Evolutionary conservation across 2,797 vertebrate species (phyloP).

Genomic region (Distichodus sexfasciatus): DNA sequence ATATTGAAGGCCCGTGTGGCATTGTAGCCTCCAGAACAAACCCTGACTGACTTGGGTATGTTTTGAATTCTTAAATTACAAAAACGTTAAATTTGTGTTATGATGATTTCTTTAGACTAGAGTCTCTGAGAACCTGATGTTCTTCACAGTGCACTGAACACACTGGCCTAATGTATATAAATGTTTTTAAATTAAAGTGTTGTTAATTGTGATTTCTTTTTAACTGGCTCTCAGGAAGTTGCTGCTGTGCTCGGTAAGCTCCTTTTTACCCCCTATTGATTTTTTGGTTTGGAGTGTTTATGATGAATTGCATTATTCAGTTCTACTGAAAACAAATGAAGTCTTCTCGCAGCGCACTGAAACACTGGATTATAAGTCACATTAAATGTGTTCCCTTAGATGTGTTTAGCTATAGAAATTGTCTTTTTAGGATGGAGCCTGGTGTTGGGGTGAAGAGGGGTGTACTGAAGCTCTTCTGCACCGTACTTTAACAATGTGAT

Average conservation of each 20-base stretch:
- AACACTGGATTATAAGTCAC: slow-evolving; percentile 36
- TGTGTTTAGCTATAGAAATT: neutral
- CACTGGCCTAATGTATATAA: neutral
- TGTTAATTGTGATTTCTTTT: neutral
- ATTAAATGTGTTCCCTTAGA: slow-evolving; percentile 53
- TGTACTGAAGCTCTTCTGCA: no score
- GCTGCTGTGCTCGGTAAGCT: slow-evolving; percentile 5
- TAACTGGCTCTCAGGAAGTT: neutral
- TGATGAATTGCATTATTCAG: slow-evolving; percentile 71
- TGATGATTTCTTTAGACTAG: slow-evolving; percentile 58
- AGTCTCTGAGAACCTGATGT: slow-evolving; percentile 60
- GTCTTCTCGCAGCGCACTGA: slow-evolving; percentile 81
- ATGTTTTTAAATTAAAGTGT: neutral
- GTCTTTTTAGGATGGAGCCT: neutral
- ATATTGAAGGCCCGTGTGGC: no score
- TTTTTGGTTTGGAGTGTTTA: slow-evolving; percentile 47
- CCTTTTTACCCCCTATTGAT: neutral
- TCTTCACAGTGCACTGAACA: slow-evolving; percentile 68
- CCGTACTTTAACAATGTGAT: no score
- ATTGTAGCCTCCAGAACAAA: no score
- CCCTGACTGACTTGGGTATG: neutral
- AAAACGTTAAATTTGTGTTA: no score
- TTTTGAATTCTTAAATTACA: no score
- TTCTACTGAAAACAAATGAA: slow-evolving; percentile 72
- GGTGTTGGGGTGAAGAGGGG: no score